Percentiles rank a stretch among this genome's conserved stretches.
Evolutionary conservation across 2,888 invertebrate species (phyloP).

Genomic region (Trisateles emortualis): DNA sequence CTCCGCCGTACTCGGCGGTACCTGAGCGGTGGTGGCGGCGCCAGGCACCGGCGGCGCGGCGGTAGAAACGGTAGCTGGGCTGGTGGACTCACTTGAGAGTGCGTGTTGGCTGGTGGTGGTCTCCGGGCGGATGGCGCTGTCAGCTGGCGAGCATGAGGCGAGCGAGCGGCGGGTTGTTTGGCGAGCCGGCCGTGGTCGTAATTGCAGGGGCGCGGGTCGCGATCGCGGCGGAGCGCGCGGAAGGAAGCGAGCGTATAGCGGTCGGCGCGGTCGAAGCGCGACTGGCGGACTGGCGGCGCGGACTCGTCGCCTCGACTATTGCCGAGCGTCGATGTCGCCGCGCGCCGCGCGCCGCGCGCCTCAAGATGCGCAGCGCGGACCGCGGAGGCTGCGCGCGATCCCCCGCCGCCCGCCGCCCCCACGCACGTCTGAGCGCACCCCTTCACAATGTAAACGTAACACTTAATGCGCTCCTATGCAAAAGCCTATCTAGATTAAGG

Average conservation of each 20-base stretch:
- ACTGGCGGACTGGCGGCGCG: constrained; percentile 50
- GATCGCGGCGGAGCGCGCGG: constrained; percentile 38
- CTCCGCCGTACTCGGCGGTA: neutral
- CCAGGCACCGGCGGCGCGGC: neutral
- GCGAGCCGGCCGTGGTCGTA: constrained; percentile 32
- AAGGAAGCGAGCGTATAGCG: constrained; percentile 36
- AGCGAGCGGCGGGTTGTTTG: constrained; percentile 41
- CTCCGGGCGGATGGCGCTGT: constrained; percentile 59
- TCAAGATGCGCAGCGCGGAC: constrained; percentile 63
- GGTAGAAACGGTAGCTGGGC: no score
- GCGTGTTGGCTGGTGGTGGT: constrained; percentile 28
- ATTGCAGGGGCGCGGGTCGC: constrained; percentile 40
- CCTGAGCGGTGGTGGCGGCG: neutral
- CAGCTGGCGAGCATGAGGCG: constrained; percentile 69
- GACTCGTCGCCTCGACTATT: neutral
- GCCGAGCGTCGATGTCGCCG: constrained; percentile 35
- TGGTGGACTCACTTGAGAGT: no score
- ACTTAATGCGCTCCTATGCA: neutral
- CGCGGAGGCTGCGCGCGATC: constrained; percentile 66
- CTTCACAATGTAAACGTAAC: constrained; percentile 29
- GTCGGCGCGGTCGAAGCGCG: constrained; percentile 60
- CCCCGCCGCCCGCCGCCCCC: constrained; percentile 17
- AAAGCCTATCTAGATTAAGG: no score
- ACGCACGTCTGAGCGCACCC: constrained; percentile 21
- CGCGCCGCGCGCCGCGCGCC: constrained; percentile 18